Evolutionary conservation across 2,113 vertebrate genomes (phyloP).

Genomic region (Cricetomys ansorgei): DNA sequence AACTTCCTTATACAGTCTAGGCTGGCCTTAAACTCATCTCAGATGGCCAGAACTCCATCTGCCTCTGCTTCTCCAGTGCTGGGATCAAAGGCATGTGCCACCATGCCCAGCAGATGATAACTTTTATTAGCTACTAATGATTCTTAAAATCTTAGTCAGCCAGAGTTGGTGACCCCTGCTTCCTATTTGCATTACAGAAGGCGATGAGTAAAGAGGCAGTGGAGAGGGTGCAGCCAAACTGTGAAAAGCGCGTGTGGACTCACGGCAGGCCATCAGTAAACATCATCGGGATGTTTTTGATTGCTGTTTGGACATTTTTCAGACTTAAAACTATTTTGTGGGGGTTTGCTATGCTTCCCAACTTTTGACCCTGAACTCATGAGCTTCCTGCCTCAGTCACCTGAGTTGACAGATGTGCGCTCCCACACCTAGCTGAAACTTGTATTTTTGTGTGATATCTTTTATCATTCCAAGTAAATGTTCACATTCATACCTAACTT

Average conservation of each 20-base stretch:
- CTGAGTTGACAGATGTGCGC: neutral
- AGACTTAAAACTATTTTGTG: neutral
- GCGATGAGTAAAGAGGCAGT: neutral
- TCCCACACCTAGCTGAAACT: neutral
- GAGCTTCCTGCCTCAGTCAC: neutral
- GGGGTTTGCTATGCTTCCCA: neutral
- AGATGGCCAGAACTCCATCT: neutral
- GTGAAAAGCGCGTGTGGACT: neutral
- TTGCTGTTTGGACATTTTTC: neutral
- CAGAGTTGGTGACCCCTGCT: neutral
- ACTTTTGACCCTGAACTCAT: neutral
- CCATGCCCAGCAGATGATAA: neutral
- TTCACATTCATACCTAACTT: neutral
- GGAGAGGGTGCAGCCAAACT: neutral
- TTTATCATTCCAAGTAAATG: conserved; percentile 18
- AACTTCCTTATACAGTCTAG: no score
- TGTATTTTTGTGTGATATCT: neutral
- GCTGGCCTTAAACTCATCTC: neutral
- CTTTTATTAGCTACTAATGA: neutral
- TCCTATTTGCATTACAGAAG: neutral
- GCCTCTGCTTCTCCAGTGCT: neutral
- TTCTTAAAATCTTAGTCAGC: neutral
- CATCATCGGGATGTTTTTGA: neutral
- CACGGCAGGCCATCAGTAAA: neutral
- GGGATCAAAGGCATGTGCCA: neutral